phyloP scores from a whole-genome alignment of 2,888 invertebrate genomes.

The Nineta flava region DNA sequence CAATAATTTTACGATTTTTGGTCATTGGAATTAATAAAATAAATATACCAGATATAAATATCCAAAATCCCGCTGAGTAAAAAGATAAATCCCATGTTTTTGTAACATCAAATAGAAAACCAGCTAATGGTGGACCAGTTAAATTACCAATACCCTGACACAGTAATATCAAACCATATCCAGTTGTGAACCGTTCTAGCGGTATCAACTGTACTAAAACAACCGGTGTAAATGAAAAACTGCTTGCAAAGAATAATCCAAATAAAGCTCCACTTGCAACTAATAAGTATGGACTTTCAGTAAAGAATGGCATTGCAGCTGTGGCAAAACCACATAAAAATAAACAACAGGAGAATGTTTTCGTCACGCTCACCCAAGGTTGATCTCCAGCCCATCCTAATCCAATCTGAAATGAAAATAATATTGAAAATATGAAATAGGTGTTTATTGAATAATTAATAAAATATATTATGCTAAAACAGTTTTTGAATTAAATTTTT shows the following conservation, averaged over 20 bases:
- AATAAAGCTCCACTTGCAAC: slow-evolving; percentile 41
- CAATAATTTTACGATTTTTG: slow-evolving; percentile 45
- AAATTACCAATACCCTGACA: slow-evolving; percentile 88
- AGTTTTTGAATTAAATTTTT: too few species aligned
- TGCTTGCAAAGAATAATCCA: slow-evolving; percentile 83
- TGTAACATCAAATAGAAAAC: slow-evolving; percentile 51
- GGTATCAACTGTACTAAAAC: slow-evolving; percentile 79
- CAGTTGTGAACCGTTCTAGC: slow-evolving; percentile 79
- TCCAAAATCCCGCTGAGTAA: slow-evolving; percentile 66
- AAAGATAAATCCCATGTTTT: slow-evolving; percentile 63
- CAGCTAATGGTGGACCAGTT: slow-evolving; percentile 82
- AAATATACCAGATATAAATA: slow-evolving; percentile 58
- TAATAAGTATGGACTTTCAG: slow-evolving; percentile 24
- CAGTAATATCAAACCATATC: slow-evolving; percentile 76
- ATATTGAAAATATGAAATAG: neutral
- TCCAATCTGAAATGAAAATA: slow-evolving; percentile 36
- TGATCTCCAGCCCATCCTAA: slow-evolving; percentile 84
- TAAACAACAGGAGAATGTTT: slow-evolving; percentile 68
- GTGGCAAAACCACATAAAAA: slow-evolving; percentile 47
- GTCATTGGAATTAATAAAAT: slow-evolving; percentile 49
- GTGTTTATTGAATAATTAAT: too few species aligned
- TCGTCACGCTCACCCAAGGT: slow-evolving; percentile 63
- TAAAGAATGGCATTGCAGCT: slow-evolving; percentile 35
- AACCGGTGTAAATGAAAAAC: slow-evolving; percentile 80
- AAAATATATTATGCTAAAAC: neutral